phyloP scores from a whole-genome alignment of 2,888 invertebrate genomes.

The Helobdella robusta region DNA sequence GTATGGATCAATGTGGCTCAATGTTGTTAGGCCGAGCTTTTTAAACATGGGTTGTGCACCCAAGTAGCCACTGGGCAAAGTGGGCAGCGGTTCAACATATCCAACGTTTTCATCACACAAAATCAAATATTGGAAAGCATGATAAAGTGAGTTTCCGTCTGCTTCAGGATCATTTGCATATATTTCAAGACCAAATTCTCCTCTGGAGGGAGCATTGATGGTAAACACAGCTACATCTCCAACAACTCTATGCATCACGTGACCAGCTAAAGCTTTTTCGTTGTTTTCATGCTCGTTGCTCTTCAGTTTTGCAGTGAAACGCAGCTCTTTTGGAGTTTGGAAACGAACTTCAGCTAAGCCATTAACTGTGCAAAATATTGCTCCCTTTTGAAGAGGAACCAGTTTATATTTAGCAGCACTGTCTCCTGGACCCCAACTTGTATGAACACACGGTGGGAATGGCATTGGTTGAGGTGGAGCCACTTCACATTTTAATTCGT shows the following conservation, averaged over 20 bases:
- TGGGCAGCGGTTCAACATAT: slow-evolving; percentile 42
- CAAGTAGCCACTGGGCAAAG: slow-evolving; percentile 47
- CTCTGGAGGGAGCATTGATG: slow-evolving; percentile 44
- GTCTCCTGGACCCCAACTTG: slow-evolving; percentile 48
- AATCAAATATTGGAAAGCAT: slow-evolving; percentile 47
- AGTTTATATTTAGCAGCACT: slow-evolving; percentile 45
- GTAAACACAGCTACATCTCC: slow-evolving; percentile 47
- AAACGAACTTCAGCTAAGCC: slow-evolving; percentile 47
- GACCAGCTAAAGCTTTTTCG: slow-evolving; percentile 45
- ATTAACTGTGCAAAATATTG: slow-evolving; percentile 44
- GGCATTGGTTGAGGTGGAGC: slow-evolving; percentile 41
- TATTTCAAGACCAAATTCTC: slow-evolving; percentile 48
- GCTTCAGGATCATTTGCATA: slow-evolving; percentile 47
- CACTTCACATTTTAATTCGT: slow-evolving; percentile 45
- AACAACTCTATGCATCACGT: slow-evolving; percentile 46
- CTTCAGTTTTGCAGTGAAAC: slow-evolving; percentile 49
- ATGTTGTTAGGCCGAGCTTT: slow-evolving; percentile 43
- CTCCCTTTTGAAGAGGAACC: slow-evolving; percentile 44
- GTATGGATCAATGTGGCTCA: slow-evolving; percentile 45
- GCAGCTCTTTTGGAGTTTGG: slow-evolving; percentile 42
- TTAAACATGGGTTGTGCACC: slow-evolving; percentile 47
- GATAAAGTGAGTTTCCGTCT: slow-evolving; percentile 47
- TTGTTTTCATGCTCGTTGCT: slow-evolving; percentile 40
- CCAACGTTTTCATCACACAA: slow-evolving; percentile 43
- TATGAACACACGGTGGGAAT: slow-evolving; percentile 49